Evolutionary conservation across 2,113 vertebrate genomes (phyloP).

Genomic region (Callionymus lyra): DNA sequence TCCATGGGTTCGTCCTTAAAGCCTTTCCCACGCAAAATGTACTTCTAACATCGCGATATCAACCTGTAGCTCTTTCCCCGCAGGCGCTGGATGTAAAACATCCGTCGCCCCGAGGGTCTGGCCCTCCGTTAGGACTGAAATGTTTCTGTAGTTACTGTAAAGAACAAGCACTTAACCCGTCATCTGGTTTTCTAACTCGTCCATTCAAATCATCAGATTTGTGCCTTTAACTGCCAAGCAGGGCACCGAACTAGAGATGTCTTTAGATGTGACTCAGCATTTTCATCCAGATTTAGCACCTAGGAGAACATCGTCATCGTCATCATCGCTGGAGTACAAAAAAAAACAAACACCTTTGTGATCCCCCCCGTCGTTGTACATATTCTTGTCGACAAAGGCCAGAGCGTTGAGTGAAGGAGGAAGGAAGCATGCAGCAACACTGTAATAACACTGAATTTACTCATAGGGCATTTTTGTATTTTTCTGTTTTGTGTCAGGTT

Average conservation of each 20-base stretch:
- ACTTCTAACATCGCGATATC: too few relatives aligned
- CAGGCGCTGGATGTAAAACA: constrained; percentile 43
- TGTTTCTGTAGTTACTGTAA: constrained; percentile 46
- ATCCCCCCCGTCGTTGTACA: constrained; percentile 31
- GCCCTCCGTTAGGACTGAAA: constrained; percentile 25
- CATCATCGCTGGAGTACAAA: constrained; percentile 18
- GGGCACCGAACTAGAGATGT: constrained; percentile 64
- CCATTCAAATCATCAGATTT: constrained; percentile 57
- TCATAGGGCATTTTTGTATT: constrained; percentile 67
- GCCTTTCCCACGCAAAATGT: constrained; percentile 9
- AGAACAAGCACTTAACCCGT: constrained; percentile 54
- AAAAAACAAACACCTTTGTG: not conserved
- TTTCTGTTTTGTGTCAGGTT: constrained; percentile 61
- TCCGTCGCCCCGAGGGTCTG: constrained; percentile 20
- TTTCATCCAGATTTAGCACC: constrained; percentile 13
- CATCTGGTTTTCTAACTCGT: constrained; percentile 30
- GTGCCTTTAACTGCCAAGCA: constrained; percentile 68
- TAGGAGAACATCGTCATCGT: constrained; percentile 10
- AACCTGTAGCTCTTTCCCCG: constrained; percentile 24
- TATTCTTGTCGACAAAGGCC: constrained; percentile 50
- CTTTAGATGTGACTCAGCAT: constrained; percentile 24
- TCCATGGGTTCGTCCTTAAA: constrained; percentile 18
- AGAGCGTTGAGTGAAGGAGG: constrained; percentile 35
- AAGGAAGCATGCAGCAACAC: constrained; percentile 13
- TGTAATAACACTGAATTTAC: constrained; percentile 70